Evolutionary conservation across 2,888 invertebrate genomes (phyloP).

Genomic region (Athalia rosae): DNA sequence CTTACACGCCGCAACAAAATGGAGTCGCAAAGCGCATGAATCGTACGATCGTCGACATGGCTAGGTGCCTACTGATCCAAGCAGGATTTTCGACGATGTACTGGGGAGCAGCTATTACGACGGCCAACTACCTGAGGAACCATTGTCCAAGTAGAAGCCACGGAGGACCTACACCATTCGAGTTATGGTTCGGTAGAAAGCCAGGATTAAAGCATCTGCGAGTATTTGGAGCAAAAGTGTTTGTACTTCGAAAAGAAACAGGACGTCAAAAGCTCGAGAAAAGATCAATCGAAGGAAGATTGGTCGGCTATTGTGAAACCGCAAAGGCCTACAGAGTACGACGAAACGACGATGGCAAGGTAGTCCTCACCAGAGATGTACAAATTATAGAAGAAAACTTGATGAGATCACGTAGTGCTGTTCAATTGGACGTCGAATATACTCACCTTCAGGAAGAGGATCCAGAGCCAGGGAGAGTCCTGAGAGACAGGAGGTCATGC

Average conservation of each 20-base stretch:
- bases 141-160: background rate
- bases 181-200: background rate
- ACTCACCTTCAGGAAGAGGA: background rate
- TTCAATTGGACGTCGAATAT: background rate
- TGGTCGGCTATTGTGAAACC: slow-evolving; percentile 3
- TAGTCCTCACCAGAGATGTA: background rate
- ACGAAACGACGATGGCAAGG: background rate
- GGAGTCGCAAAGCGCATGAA: slow-evolving; percentile 19
- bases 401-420: background rate
- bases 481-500: background rate
- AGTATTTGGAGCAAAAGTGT: background rate
- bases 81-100: background rate
- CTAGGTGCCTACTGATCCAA: slow-evolving; percentile 22
- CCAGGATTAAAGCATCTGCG: background rate
- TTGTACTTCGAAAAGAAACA: background rate
- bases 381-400: background rate
- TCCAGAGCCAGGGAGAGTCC: background rate
- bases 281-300: background rate
- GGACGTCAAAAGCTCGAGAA: background rate
- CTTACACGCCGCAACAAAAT: slow-evolving; percentile 26
- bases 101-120: slow-evolving; percentile 11
- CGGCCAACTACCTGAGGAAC: slow-evolving; percentile 9
- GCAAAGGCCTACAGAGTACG: background rate
- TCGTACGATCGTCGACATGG: slow-evolving; percentile 2
- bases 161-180: slow-evolving; percentile 1